A percentile compares a stretch with the other conserved stretches of the same genome.
phyloP scores from a whole-genome alignment of 2,113 vertebrate genomes.

The Calonectris borealis region DNA sequence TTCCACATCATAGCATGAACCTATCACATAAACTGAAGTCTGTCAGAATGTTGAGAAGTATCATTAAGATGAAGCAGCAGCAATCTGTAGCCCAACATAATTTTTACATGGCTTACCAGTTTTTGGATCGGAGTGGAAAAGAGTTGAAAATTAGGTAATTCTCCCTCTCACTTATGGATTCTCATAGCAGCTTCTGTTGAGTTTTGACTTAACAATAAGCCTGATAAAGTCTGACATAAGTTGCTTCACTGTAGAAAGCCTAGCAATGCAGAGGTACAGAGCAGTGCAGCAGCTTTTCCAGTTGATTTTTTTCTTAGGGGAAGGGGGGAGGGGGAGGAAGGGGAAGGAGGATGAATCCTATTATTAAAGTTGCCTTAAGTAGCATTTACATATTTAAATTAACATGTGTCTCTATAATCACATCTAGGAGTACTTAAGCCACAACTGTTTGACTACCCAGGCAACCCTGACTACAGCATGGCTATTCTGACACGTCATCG shows the following conservation, averaged over 20 bases:
- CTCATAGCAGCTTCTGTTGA: constrained; percentile 32
- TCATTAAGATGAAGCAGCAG: background rate
- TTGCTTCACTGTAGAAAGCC: constrained; percentile 50
- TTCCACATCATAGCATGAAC: background rate
- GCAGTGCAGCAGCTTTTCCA: constrained; percentile 30
- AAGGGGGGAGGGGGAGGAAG: background rate
- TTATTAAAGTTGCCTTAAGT: constrained; percentile 42
- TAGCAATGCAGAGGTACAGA: constrained; percentile 37
- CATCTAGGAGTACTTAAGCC: background rate
- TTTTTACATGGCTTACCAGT: constrained; percentile 9
- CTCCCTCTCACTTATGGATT: constrained; percentile 39
- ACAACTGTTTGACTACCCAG: background rate
- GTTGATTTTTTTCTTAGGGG: background rate
- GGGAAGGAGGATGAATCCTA: constrained; percentile 41
- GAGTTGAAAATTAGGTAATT: constrained; percentile 28
- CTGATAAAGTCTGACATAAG: constrained; percentile 34
- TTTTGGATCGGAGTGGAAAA: background rate
- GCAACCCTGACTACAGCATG: background rate
- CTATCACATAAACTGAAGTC: background rate
- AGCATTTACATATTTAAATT: constrained; percentile 44
- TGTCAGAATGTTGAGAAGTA: background rate
- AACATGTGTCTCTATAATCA: constrained; percentile 31
- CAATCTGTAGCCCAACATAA: background rate
- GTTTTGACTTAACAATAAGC: constrained; percentile 43
- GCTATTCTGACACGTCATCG: background rate